Base-by-base conservation (phyloP, 1,140 invertebrate species). In the Uloborus diversus region DNA sequence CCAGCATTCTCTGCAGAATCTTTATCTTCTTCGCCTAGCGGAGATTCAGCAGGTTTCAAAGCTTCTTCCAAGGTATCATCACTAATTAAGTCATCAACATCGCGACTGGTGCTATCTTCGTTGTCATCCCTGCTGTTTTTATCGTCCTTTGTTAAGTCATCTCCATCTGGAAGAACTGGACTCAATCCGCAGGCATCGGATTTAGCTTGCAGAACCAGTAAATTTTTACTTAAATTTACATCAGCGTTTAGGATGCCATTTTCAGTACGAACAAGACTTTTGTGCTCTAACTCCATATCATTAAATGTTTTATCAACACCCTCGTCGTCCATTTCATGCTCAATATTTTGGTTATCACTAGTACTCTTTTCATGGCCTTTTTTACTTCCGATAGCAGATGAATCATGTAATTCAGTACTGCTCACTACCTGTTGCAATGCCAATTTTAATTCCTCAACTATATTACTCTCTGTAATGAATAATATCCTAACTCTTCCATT, bases 51-150 rank as follows among this genome's bases (percentile, higher is more conserved):
- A 2, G 71, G 28, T 51, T 75, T 75, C 5, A 30, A 28, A 33
- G 25, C 17, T 4, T 75, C 71, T 32, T 64, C 25, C 9, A 64
- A 20, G 3, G 71, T 64, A 25, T 75, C 71, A 53, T 75, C 71
- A 32, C 35, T 75, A 13, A 64, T 64, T 20, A 75, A 51, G n/a
- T 75, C 71, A 32, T 75, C 71, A 2, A 75, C 59, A 35, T 75
- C 71, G 33, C 42, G 35, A 17, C 71, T 51, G 17, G 71, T 75
- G 53, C 71, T 75, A 5, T 75, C 71, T 64, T 75, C 71, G 27
- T 75, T 49, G 11, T 75, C 71, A 53, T 62, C 71, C 51, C 28
- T 62, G 13, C 37, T 64, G 5, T 51, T 75, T 28, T 13, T 30
- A 30, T 68, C 65, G 3, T 75, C 32, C 2, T 64, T 35, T 30